Percentiles rank a stretch among this genome's conserved stretches.
Evolutionary conservation across 1,140 invertebrate species (phyloP).

Genomic region (Bradysia coprophila): DNA sequence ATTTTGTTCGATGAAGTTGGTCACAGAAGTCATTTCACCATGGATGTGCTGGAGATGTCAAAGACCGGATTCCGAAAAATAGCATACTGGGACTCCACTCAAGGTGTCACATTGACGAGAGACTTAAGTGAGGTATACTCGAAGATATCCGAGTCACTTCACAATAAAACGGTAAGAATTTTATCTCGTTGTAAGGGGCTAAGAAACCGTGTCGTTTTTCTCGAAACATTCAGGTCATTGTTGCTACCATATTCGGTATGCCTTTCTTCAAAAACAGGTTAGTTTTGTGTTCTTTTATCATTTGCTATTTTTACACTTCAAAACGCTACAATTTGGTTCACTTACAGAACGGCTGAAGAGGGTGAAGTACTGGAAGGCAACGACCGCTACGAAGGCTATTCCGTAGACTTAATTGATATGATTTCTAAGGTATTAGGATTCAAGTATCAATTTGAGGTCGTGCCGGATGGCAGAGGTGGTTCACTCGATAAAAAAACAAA

Average conservation of each 20-base stretch:
- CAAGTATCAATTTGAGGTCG: conserved; percentile 52
- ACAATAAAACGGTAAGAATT: conserved; percentile 36
- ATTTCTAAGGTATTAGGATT: conserved; percentile 59
- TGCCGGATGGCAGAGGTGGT: conserved; percentile 53
- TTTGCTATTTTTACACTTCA: not conserved
- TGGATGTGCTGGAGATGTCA: conserved; percentile 51
- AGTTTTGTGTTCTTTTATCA: conserved; percentile 5
- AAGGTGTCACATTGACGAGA: conserved; percentile 10
- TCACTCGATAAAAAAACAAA: conserved; percentile 44
- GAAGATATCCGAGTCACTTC: conserved; percentile 29
- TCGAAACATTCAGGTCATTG: too few relatives aligned
- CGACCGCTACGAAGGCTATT: conserved; percentile 53
- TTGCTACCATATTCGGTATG: conserved; percentile 45
- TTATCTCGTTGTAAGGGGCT: too few relatives aligned
- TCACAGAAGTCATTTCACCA: conserved; percentile 44
- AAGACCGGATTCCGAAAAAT: not conserved
- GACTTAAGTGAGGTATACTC: conserved; percentile 24
- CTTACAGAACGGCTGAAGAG: conserved; percentile 6
- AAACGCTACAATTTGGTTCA: not conserved
- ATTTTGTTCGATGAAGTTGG: conserved; percentile 56
- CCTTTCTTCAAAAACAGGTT: conserved; percentile 50
- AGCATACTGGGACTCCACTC: not conserved
- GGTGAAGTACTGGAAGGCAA: conserved; percentile 29
- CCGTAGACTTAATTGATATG: conserved; percentile 58
- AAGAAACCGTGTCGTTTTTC: too few relatives aligned